A percentile compares a stretch with the other conserved stretches of the same genome.
Evolutionary conservation across 1,140 invertebrate genomes (phyloP).

Genomic region (Eumeta japonica): DNA sequence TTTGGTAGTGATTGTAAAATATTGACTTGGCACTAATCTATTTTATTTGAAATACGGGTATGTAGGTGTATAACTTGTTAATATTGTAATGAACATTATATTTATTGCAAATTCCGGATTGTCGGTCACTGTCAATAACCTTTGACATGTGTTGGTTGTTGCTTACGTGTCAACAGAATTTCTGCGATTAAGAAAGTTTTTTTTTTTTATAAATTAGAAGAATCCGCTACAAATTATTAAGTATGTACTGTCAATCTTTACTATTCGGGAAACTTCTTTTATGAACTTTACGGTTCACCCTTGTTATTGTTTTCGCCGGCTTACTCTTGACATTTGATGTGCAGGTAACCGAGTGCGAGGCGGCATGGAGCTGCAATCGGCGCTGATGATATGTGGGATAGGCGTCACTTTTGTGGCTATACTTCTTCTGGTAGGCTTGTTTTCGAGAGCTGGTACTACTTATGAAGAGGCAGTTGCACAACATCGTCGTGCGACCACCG

Average conservation of each 20-base stretch:
- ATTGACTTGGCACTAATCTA: too few species aligned
- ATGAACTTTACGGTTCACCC: too few species aligned
- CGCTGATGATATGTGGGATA: constrained; percentile 40
- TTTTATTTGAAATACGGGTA: too few species aligned
- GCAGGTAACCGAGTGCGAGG: constrained; percentile 9
- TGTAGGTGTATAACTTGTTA: too few species aligned
- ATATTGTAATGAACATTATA: too few species aligned
- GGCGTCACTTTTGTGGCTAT: constrained; percentile 41
- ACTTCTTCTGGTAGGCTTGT: constrained; percentile 43
- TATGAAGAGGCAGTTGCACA: constrained; percentile 51
- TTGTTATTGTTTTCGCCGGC: too few species aligned
- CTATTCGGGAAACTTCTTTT: constrained; percentile 2
- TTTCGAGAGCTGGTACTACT: constrained; percentile 42
- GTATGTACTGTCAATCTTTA: constrained; percentile 3
- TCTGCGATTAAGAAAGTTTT: constrained; percentile 13
- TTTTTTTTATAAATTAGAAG: too few species aligned
- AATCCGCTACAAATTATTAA: constrained; percentile 8
- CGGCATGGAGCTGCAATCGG: constrained; percentile 48
- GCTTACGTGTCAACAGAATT: constrained; percentile 51
- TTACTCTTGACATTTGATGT: constrained; percentile 1
- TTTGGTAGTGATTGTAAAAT: too few species aligned
- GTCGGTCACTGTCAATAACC: constrained; percentile 52
- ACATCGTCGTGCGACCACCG: constrained; percentile 42
- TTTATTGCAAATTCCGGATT: too few species aligned
- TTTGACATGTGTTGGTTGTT: constrained; percentile 59